Conservation (phyloP, 30 jellyfish, hydroid and myxozoan genomes). For the Morbakka virulenta region DNA sequence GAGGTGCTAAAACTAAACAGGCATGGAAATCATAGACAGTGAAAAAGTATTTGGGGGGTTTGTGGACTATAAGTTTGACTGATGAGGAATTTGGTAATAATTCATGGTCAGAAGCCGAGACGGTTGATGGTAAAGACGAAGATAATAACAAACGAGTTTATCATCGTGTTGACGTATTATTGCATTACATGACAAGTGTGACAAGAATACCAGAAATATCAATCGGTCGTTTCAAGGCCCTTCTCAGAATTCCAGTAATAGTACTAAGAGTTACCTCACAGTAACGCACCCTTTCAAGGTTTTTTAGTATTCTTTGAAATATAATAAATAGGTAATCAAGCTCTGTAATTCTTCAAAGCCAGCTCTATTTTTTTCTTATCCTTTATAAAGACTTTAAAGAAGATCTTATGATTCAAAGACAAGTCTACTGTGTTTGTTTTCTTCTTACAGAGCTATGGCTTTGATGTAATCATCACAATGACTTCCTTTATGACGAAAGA, state of each 20-base stretch:
- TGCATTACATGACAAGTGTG: not conserved
- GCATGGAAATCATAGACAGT: slow-evolving; percentile 8
- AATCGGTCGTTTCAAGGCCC: slow-evolving; percentile 16
- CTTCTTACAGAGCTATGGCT: not conserved
- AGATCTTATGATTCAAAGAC: not conserved
- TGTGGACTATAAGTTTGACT: slow-evolving; percentile 34
- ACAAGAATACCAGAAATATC: not conserved
- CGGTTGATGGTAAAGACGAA: slow-evolving; percentile 29
- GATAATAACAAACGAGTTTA: not conserved
- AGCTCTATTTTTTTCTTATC: too few relatives aligned
- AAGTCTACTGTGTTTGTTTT: not conserved
- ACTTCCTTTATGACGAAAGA: too few relatives aligned
- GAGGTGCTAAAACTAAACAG: not conserved
- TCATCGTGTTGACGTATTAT: not conserved
- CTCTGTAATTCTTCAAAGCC: too few relatives aligned
- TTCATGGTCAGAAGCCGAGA: slow-evolving; percentile 9
- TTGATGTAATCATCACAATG: too few relatives aligned
- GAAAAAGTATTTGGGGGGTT: slow-evolving; percentile 57
- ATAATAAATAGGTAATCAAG: too few relatives aligned
- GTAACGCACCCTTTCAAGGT: slow-evolving; percentile 12
- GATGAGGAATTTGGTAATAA: slow-evolving; percentile 33
- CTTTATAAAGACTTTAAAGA: not conserved
- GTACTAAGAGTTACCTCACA: slow-evolving; percentile 12
- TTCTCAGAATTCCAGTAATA: slow-evolving; percentile 15
- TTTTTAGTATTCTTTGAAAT: slow-evolving; percentile 36